Conservation (phyloP, 2,888 invertebrate genomes). For the Cheilosia vernalis region DNA sequence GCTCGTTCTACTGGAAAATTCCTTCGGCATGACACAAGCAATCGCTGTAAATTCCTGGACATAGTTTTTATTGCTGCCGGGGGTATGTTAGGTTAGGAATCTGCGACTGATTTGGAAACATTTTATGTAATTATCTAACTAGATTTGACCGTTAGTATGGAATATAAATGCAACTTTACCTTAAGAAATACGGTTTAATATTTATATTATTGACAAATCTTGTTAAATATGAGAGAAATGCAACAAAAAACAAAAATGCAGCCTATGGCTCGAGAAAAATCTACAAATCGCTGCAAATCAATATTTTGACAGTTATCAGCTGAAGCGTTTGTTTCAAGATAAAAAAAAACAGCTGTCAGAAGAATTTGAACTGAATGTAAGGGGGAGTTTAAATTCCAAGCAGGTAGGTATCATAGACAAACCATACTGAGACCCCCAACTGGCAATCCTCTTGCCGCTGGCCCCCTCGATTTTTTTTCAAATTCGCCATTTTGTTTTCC, state of each 20-base stretch:
- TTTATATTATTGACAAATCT: neutral
- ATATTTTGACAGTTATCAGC: conserved; percentile 44
- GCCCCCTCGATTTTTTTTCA: too few relatives aligned
- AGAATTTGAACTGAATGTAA: too few relatives aligned
- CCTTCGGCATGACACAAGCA: conserved; percentile 74
- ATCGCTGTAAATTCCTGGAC: conserved; percentile 79
- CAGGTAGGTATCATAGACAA: too few relatives aligned
- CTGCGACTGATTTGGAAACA: neutral
- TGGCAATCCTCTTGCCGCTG: too few relatives aligned
- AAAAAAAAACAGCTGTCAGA: too few relatives aligned
- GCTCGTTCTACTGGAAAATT: conserved; percentile 46
- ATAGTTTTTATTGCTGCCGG: conserved; percentile 73
- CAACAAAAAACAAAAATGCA: conserved; percentile 33
- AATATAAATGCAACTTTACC: neutral
- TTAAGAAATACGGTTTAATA: neutral
- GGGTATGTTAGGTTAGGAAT: conserved; percentile 47
- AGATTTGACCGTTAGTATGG: neutral
- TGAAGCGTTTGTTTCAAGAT: conserved; percentile 5
- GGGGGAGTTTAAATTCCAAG: too few relatives aligned
- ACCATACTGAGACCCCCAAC: too few relatives aligned
- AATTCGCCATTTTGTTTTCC: too few relatives aligned
- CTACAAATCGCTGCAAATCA: conserved; percentile 16
- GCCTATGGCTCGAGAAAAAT: conserved; percentile 34
- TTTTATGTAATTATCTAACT: conserved; percentile 30
- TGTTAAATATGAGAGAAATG: conserved; percentile 19